Percentiles rank a stretch among this genome's conserved stretches.
Conservation (phyloP, 2,113 vertebrate species). For the Mesembrinibis cayennensis region DNA sequence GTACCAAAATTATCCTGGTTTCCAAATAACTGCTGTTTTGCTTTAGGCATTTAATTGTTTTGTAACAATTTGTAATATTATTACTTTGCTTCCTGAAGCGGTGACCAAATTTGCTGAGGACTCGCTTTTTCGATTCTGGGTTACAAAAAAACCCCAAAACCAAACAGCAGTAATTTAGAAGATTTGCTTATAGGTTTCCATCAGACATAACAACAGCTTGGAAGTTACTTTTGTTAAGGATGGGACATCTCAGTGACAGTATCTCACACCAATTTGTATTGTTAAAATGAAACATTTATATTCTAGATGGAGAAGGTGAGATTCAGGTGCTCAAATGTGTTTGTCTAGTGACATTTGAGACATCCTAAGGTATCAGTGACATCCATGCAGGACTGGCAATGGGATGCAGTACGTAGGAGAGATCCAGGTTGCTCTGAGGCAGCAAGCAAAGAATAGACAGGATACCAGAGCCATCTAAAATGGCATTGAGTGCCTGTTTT, state of each 20-base stretch:
- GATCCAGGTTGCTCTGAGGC: neutral
- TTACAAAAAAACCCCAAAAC: fast-evolving
- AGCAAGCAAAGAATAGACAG: neutral
- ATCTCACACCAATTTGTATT: neutral
- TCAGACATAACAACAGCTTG: neutral
- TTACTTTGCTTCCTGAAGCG: neutral
- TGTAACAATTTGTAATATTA: neutral
- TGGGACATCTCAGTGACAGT: neutral
- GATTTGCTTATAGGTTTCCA: neutral
- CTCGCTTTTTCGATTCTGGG: neutral
- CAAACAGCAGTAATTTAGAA: neutral
- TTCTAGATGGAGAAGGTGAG: neutral
- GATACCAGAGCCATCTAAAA: neutral
- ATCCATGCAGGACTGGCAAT: neutral
- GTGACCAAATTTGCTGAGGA: neutral
- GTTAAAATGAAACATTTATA: neutral
- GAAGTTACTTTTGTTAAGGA: neutral
- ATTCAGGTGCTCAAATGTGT: neutral
- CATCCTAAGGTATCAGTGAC: neutral
- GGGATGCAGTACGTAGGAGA: neutral
- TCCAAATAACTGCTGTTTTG: neutral
- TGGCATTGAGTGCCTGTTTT: neutral
- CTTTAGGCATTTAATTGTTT: neutral
- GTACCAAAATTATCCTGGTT: neutral
- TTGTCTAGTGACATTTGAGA: neutral